Base-by-base conservation (phyloP, 1,140 invertebrate genomes). In the Meloidogyne hapla region DNA sequence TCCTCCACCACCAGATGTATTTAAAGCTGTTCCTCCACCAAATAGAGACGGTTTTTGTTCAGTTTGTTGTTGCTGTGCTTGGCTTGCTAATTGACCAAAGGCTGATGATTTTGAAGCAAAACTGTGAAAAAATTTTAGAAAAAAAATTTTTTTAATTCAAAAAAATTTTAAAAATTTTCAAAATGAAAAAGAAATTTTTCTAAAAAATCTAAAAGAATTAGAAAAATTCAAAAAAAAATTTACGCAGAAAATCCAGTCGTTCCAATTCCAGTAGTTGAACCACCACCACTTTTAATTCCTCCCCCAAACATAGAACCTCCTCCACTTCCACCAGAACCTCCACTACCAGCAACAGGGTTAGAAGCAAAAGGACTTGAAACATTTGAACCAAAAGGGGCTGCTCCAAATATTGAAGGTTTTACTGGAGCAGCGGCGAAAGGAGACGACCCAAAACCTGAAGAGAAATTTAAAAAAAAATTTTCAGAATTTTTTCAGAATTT, bases 301-400 rank as follows among this genome's bases (percentile, higher is more conserved):
- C 74, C 69, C n/a, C 65, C 74, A 28, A 75, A 75, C 62, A 74
- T 38, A 25, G 28, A 61, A 33, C 38, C 70, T 4, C 74, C 38
- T 5, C 18, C 13, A 8, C 6, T 9, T 21, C 23, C 13, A 0
- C 63, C 63, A n/a, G n/a, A n/a, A 26, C 69, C 28, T 38, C 67
- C 67, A 42, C 1, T 12, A 42, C 0, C 12, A 1, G 40, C 0
- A 38, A 38, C 33, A 38, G 2, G 10, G 13, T 42, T 42, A 56
- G 48, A 56, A 56, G 18, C 48, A 38, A 75, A 75, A 21, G 70
- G 38, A 75, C 23, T 74, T 21, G 40, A 1, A n/a, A 6, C 1
- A 21, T n/a, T 45, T n/a, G 38, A 28, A 45, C 45, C 42, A 18
- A 5, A 15, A 21, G 48, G n/a, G 9, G 70, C 10, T 38, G 48